Evolutionary conservation across 2,113 vertebrate genomes (phyloP).

Genomic region (Perca flavescens): DNA sequence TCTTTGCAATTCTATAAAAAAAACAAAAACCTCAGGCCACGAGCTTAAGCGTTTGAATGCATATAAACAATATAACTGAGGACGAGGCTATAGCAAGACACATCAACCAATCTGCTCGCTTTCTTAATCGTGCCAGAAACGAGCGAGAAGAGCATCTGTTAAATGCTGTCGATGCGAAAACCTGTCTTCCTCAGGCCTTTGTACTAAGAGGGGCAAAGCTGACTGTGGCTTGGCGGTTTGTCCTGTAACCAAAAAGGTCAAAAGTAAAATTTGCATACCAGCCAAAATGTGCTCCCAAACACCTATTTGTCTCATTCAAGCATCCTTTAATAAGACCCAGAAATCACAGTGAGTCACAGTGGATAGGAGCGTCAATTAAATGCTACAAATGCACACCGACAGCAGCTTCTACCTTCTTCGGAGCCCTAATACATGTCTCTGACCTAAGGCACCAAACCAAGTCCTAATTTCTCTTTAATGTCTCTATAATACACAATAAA

Average conservation of each 20-base stretch:
- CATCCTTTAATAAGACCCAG: conserved; percentile 42
- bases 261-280: conserved; percentile 13
- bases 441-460: conserved; percentile 16
- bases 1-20: conserved; percentile 41
- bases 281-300: neutral
- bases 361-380: conserved; percentile 53
- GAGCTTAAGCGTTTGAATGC: conserved; percentile 59
- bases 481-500: conserved; percentile 51
- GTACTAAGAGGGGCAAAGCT: neutral
- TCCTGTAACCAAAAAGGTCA: conserved; percentile 44
- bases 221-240: conserved; percentile 7
- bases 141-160: conserved; percentile 45
- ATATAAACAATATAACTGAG: conserved; percentile 60
- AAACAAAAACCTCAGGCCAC: conserved; percentile 37
- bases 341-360: conserved; percentile 13
- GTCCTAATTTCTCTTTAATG: conserved; percentile 35
- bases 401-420: conserved; percentile 2
- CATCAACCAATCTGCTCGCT: conserved; percentile 67
- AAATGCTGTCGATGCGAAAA: conserved; percentile 26
- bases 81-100: conserved; percentile 45
- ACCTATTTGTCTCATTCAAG: conserved; percentile 23
- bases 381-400: conserved; percentile 1
- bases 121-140: conserved; percentile 22
- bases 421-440: neutral
- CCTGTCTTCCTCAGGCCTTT: conserved; percentile 1